Base-by-base conservation (phyloP, 1,140 invertebrate species). In the Cyrtorhinus lividipennis region DNA sequence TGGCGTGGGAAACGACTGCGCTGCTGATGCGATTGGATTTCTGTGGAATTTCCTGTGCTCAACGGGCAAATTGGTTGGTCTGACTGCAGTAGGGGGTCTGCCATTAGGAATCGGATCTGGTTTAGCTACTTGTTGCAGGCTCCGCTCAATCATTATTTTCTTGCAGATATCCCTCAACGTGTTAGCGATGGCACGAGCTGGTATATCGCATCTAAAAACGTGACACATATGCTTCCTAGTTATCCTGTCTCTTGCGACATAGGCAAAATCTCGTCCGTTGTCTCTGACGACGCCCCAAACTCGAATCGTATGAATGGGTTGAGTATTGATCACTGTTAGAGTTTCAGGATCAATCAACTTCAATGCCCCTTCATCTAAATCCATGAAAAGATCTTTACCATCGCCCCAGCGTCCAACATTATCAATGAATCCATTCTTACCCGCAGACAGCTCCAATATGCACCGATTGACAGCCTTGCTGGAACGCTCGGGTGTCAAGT, bases 211-310 rank as follows among this genome's bases (percentile, higher is more conserved):
- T 46, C 94, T 84, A 77, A 98, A 97, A 66, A 94, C 92, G 75
- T 94, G 90, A 75, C 92, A 95, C 84, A 94, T 90, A 75, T 93
- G 90, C 70, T 89, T 87, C 44, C 91, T 80, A 0, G 92, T 92
- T 56, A 82, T 81, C 46, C 90, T 81, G 73, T 98, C 94, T 65
- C 93, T 82, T 10, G 94, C 92, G 44, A 98, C 95, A 74, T 97
- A 98, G 13, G 95, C 95, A 79, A 98, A 98, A 77, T 98, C 94
- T 92, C 91, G 88, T 75, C 90, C 90, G 76, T 96, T 95, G 72
- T 96, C 93, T 70, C 92, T 79, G 53, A 93, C 94, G 64, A 98
- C 94, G 30, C 94, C 95, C 95, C 95, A 98, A 26, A 98, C 93
- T 64, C 92, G 80, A 59, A 98, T 95, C 12, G 93, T 93, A 72